Conservation (phyloP, 2,888 invertebrate genomes). For the Blastobasis lacticolella region DNA sequence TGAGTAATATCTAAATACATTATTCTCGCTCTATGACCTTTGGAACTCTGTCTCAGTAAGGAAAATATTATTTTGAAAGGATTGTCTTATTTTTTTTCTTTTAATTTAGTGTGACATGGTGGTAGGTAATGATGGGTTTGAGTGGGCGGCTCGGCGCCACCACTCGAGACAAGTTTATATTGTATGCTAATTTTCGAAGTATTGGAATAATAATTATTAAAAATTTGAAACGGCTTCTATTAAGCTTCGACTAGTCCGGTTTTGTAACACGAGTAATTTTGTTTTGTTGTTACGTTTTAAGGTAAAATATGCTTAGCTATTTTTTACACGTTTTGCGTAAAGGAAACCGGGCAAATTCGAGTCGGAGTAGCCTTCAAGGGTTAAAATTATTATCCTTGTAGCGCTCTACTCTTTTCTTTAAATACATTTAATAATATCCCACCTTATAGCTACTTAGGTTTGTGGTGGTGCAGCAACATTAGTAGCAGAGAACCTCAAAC, state of each 20-base stretch:
- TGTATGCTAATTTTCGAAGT: constrained; percentile 60
- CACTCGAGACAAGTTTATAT: constrained; percentile 45
- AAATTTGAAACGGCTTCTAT: constrained; percentile 47
- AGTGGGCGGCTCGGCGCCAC: constrained; percentile 53
- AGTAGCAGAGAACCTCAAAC: too few species aligned
- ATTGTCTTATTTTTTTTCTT: neutral
- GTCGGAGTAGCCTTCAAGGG: too few species aligned
- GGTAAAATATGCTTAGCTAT: too few species aligned
- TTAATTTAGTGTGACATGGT: constrained; percentile 17
- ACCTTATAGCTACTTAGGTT: too few species aligned
- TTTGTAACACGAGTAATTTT: constrained; percentile 5
- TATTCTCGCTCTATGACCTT: constrained; percentile 1
- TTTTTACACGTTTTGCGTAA: too few species aligned
- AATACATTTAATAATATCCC: too few species aligned
- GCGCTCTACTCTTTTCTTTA: too few species aligned
- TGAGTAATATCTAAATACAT: constrained; percentile 1
- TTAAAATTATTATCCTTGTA: too few species aligned
- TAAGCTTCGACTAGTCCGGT: constrained; percentile 37
- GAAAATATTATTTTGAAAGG: too few species aligned
- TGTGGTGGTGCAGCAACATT: too few species aligned
- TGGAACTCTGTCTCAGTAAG: constrained; percentile 8
- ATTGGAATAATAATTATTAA: constrained; percentile 59
- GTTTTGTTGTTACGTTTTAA: constrained; percentile 4
- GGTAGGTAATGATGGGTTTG: constrained; percentile 7
- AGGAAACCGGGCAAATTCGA: too few species aligned